A percentile compares a stretch with the other conserved stretches of the same genome.
Conservation (phyloP, 2,797 vertebrate species). For the Numenius phaeopus region DNA sequence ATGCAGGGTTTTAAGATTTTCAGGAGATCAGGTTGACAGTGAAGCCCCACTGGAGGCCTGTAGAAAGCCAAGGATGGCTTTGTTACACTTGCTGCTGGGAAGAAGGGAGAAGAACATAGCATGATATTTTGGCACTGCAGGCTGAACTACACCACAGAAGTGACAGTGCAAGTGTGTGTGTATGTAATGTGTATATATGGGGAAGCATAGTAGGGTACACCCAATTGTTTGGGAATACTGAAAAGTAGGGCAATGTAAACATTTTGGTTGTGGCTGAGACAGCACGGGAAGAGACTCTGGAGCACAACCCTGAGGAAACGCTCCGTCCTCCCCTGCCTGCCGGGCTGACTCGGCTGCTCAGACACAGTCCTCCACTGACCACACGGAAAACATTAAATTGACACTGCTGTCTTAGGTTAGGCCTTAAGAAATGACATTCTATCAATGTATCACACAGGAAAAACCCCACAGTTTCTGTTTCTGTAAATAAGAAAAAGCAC, state of each 20-base stretch:
- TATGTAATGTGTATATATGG: too few relatives aligned
- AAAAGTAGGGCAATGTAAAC: background rate
- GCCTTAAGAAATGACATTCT: background rate
- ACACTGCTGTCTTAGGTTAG: background rate
- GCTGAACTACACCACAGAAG: background rate
- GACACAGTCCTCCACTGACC: background rate
- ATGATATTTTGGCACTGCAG: background rate
- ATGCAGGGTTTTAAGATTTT: background rate
- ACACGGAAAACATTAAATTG: background rate
- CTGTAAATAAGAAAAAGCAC: background rate
- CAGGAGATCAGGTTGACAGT: background rate
- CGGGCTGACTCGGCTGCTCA: background rate
- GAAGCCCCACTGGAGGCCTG: background rate
- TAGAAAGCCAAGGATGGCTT: background rate
- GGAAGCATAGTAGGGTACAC: background rate
- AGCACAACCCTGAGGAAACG: background rate
- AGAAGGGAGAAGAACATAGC: background rate
- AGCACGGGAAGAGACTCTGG: background rate
- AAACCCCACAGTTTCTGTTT: background rate
- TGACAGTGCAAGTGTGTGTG: background rate
- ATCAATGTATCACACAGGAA: background rate
- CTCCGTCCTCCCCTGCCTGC: background rate
- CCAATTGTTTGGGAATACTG: background rate
- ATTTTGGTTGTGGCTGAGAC: background rate
- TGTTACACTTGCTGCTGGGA: background rate